phyloP scores from a whole-genome alignment of 2,113 vertebrate species.

The Aramus guarauna region DNA sequence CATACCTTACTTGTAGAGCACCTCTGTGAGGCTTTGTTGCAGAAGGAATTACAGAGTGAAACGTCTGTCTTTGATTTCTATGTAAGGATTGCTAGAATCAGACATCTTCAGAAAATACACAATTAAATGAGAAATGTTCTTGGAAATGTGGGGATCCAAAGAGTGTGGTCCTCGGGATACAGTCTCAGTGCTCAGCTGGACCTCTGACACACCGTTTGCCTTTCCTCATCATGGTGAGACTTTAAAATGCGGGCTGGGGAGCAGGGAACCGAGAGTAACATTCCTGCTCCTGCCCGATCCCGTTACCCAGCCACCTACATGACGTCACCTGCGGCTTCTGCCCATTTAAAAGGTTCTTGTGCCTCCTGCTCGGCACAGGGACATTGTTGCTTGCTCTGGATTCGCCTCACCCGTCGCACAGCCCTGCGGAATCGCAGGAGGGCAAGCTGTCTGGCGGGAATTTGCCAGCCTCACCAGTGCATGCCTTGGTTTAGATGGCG shows the following conservation, averaged over 20 bases:
- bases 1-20: neutral
- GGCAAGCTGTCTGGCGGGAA: neutral
- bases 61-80: neutral
- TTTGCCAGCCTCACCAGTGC: neutral
- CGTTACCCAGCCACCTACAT: neutral
- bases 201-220: neutral
- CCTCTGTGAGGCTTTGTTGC: neutral
- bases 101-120: neutral
- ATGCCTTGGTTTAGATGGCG: neutral
- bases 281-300: neutral
- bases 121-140: neutral
- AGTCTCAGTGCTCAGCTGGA: neutral
- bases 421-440: neutral
- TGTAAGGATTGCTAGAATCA: neutral
- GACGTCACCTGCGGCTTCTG: neutral
- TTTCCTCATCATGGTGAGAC: neutral
- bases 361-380: neutral
- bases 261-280: neutral
- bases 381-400: neutral
- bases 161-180: neutral
- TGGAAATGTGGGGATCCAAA: neutral
- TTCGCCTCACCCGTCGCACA: rapidly evolving
- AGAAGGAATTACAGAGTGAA: neutral
- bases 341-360: neutral
- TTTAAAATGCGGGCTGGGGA: neutral